Conservation (phyloP, 2,797 vertebrate species). For the Arnoldichthys spilopterus region DNA sequence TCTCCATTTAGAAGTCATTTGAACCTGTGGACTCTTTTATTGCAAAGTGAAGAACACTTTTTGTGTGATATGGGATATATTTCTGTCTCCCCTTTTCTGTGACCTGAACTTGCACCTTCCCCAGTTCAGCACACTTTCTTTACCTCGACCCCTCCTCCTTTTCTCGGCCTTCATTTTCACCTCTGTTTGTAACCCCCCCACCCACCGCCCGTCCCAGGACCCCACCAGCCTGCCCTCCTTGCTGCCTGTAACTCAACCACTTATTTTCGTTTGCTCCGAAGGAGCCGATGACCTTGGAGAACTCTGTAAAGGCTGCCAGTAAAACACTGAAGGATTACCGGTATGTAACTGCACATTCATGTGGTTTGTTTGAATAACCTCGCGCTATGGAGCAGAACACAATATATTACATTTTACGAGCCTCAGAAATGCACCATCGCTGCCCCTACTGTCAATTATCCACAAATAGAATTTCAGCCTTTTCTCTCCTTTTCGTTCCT, state of each 20-base stretch:
- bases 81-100: conserved; percentile 3
- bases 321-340: conserved; percentile 69
- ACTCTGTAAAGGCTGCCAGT: conserved; percentile 67
- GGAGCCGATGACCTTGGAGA: conserved; percentile 64
- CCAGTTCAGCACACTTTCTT: conserved; percentile 22
- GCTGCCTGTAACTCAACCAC: conserved; percentile 62
- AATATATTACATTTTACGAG: conserved; percentile 71
- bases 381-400: conserved; percentile 62
- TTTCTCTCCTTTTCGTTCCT: conserved; percentile 34
- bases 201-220: conserved; percentile 43
- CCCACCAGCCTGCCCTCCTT: conserved; percentile 53
- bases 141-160: conserved; percentile 9
- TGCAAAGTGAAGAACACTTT: too few species aligned
- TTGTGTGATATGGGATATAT: background rate
- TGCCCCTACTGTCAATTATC: conserved; percentile 64
- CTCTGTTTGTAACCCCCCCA: conserved; percentile 21
- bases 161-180: conserved; percentile 33
- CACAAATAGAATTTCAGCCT: conserved; percentile 61
- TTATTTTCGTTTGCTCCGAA: conserved; percentile 61
- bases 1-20: too few species aligned
- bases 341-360: conserved; percentile 69
- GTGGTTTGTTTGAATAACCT: conserved; percentile 71
- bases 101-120: conserved; percentile 26
- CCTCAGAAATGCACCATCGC: conserved; percentile 62
- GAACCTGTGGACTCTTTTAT: too few species aligned